These are phyloP conservation scores for Myathropa florea DNA, from an alignment of 2,888 invertebrate species.

Conservation along the genomic window DNA sequence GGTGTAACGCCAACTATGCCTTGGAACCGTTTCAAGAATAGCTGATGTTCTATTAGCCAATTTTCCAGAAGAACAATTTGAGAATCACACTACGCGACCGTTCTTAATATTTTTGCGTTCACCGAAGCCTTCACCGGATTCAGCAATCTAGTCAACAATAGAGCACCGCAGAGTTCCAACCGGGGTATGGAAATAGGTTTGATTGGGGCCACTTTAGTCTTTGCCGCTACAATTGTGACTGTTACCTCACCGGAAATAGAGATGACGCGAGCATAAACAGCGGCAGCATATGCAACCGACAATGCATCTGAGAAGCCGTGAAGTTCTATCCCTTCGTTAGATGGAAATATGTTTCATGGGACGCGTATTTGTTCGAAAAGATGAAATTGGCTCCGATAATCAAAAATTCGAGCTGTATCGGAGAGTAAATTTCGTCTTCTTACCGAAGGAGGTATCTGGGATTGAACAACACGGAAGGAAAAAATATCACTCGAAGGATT, in stretches of 20 bases:
- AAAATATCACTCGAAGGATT: background rate
- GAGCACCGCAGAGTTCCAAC: constrained; percentile 48
- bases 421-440: constrained; percentile 11
- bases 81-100: constrained; percentile 72
- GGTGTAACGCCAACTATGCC: constrained; percentile 47
- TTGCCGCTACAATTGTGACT: background rate
- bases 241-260: background rate
- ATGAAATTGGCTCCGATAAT: constrained; percentile 2
- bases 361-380: background rate
- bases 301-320: constrained; percentile 17
- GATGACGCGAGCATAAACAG: constrained; percentile 19
- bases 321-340: background rate
- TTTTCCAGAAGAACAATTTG: constrained; percentile 73
- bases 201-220: constrained; percentile 39
- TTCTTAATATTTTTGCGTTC: constrained; percentile 4
- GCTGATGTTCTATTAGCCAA: constrained; percentile 71
- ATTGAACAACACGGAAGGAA: background rate
- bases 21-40: constrained; percentile 6
- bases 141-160: constrained; percentile 34
- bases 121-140: constrained; percentile 11
- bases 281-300: constrained; percentile 25
- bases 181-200: constrained; percentile 51
- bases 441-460: accelerated
- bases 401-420: background rate
- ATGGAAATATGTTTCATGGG: background rate